Conservation (phyloP, 2,797 vertebrate genomes). For the Gallinago solitaria region DNA sequence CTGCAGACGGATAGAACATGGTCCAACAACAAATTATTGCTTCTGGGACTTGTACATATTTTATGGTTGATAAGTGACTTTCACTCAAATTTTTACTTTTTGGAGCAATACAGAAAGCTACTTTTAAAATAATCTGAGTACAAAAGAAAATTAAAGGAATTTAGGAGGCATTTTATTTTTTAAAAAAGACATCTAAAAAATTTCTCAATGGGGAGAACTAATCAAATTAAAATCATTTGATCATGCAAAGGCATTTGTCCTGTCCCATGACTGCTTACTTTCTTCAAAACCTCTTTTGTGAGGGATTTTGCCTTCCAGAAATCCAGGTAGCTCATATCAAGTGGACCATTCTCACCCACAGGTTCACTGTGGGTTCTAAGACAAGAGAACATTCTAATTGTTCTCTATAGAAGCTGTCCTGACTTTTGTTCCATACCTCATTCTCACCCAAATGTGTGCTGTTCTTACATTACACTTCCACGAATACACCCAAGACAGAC, state of each 20-base stretch:
- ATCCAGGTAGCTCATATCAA: neutral
- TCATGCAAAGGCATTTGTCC: neutral
- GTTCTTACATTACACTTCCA: neutral
- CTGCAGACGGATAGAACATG: neutral
- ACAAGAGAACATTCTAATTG: neutral
- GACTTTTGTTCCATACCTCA: neutral
- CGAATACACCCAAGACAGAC: neutral
- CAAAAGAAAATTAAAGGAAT: neutral
- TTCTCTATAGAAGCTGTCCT: neutral
- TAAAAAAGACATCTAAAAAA: no score
- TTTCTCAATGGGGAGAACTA: neutral
- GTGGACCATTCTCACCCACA: neutral
- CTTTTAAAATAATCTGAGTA: neutral
- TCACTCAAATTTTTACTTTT: neutral
- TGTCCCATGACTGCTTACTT: neutral
- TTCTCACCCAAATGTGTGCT: neutral
- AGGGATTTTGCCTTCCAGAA: neutral
- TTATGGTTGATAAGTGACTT: neutral
- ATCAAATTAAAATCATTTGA: neutral
- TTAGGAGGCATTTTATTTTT: no score
- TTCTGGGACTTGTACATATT: neutral
- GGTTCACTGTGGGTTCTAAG: neutral
- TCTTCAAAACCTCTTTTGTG: neutral
- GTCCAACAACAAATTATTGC: neutral
- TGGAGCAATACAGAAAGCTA: neutral